Conservation (phyloP, 2,113 vertebrate species). For the Recurvirostra avosetta region DNA sequence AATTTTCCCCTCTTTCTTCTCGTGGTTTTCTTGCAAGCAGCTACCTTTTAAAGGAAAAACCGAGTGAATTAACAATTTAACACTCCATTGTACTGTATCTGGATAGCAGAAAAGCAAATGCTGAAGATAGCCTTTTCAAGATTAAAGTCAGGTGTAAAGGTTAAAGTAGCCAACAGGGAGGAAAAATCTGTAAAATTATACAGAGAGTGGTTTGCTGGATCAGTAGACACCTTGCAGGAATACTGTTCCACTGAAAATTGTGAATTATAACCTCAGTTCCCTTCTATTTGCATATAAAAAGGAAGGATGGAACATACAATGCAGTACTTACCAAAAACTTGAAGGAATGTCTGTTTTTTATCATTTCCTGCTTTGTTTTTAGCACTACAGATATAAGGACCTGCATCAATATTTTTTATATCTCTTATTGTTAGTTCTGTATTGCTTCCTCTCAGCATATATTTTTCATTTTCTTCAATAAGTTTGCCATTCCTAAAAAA, state of each 20-base stretch:
- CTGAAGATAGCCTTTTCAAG: background rate
- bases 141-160: background rate
- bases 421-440: conserved; percentile 87
- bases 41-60: background rate
- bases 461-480: conserved; percentile 88
- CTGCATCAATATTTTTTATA: conserved; percentile 85
- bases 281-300: background rate
- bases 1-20: background rate
- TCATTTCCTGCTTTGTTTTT: conserved; percentile 92
- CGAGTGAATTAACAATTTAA: background rate
- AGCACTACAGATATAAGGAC: conserved; percentile 87
- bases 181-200: background rate
- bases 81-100: background rate
- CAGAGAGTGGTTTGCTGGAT: background rate
- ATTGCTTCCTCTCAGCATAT: conserved; percentile 78
- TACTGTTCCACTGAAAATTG: background rate
- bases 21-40: background rate
- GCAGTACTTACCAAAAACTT: conserved; percentile 92
- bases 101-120: background rate
- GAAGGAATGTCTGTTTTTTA: conserved; percentile 88
- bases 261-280: background rate
- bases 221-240: background rate
- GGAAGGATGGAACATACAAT: background rate
- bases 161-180: background rate
- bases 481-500: conserved; percentile 81